These are phyloP conservation scores for Entelurus aequoreus DNA, from an alignment of 2,113 vertebrate species.

Conservation along the genomic window DNA sequence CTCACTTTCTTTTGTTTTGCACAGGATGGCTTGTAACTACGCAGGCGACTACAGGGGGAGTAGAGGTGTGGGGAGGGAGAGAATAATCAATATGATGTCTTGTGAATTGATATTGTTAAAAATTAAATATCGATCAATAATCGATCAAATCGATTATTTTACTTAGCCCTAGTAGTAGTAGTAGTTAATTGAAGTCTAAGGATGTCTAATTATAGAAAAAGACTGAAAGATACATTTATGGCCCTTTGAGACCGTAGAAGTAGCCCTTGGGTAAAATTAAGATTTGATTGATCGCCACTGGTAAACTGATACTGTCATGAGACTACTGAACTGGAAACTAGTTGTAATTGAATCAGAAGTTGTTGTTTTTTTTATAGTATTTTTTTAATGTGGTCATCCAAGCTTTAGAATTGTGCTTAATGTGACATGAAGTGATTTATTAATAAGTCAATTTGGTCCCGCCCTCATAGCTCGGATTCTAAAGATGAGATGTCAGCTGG, in stretches of 20 bases:
- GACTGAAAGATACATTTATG: conserved; percentile 47
- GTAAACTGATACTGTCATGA: conserved; percentile 54
- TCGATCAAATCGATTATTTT: too few species aligned
- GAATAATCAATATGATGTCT: too few species aligned
- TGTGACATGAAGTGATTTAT: conserved; percentile 39
- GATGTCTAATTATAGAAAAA: conserved; percentile 62
- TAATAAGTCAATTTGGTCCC: conserved; percentile 1
- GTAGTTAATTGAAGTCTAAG: conserved; percentile 51
- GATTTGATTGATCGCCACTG: conserved; percentile 53
- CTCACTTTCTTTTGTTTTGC: too few species aligned
- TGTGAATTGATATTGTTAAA: too few species aligned
- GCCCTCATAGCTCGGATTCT: background rate
- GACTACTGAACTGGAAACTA: conserved; percentile 21
- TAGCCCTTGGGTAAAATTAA: conserved; percentile 50
- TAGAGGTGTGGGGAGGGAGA: too few species aligned
- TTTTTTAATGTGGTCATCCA: conserved; percentile 28
- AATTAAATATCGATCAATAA: too few species aligned
- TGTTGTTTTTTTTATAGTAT: background rate
- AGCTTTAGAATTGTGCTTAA: conserved; percentile 21
- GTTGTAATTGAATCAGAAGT: conserved; percentile 51
- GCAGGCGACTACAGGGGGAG: too few species aligned
- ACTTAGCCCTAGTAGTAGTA: too few species aligned
- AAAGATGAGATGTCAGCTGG: conserved; percentile 3
- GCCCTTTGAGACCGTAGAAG: conserved; percentile 33
- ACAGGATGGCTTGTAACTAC: too few species aligned